Conservation (phyloP, 2,888 invertebrate genomes). For the Monochamus alternatus region DNA sequence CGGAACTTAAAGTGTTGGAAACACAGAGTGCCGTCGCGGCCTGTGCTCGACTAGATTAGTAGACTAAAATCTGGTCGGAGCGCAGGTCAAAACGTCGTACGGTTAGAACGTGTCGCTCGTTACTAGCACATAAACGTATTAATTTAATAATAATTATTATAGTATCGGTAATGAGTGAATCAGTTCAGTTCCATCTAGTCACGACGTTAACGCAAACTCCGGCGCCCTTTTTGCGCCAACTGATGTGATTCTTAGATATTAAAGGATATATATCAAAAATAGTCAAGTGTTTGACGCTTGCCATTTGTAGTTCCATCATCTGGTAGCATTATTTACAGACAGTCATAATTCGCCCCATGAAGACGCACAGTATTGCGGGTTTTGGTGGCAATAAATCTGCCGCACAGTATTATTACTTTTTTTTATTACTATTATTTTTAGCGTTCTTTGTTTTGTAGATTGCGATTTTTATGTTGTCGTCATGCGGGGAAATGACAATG, state of each 20-base stretch:
- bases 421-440: too few species aligned
- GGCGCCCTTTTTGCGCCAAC: conserved; percentile 34
- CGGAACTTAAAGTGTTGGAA: conserved; percentile 62
- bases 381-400: too few species aligned
- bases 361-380: too few species aligned
- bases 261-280: conserved; percentile 51
- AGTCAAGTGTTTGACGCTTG: conserved; percentile 35
- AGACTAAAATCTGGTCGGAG: conserved; percentile 24
- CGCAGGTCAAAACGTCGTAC: conserved; percentile 49
- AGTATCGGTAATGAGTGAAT: conserved; percentile 61
- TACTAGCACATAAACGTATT: conserved; percentile 58
- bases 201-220: conserved; percentile 45
- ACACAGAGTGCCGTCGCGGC: conserved; percentile 60
- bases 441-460: too few species aligned
- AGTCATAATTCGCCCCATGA: too few species aligned
- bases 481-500: not conserved
- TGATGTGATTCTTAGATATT: conserved; percentile 43
- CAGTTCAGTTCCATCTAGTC: conserved; percentile 68
- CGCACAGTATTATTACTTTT: too few species aligned
- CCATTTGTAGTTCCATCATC: conserved; percentile 41
- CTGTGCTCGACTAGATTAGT: conserved; percentile 38
- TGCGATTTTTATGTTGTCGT: too few species aligned
- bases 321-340: conserved; percentile 16
- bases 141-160: conserved; percentile 52
- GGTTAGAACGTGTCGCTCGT: conserved; percentile 58